Conservation (phyloP, 1,140 invertebrate species). For the Chelonus insularis region DNA sequence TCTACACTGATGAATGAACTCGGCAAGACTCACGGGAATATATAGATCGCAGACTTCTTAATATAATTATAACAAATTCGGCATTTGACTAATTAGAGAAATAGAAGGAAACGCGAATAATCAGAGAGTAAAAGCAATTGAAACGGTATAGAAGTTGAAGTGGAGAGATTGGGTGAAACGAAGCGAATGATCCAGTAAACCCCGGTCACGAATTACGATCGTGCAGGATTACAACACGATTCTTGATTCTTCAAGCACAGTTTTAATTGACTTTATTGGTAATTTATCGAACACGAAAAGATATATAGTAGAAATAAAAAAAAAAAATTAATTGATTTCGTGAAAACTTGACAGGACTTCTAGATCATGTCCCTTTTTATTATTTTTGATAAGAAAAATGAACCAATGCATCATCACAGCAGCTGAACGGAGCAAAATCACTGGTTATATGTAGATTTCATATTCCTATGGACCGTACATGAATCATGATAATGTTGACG, state of each 20-base stretch:
- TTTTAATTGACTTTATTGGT: slow-evolving; percentile 3
- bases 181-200: slow-evolving; percentile 12
- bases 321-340: no score
- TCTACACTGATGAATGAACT: slow-evolving; percentile 1
- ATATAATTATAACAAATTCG: no score
- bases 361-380: no score
- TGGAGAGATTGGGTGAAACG: slow-evolving; percentile 5
- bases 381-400: no score
- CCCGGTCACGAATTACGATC: slow-evolving; percentile 13
- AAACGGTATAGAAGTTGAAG: neutral
- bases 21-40: no score
- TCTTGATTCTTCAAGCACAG: neutral
- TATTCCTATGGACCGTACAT: slow-evolving; percentile 3
- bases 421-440: no score
- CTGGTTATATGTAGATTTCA: neutral
- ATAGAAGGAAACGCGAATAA: neutral
- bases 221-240: slow-evolving; percentile 13
- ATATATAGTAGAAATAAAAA: neutral
- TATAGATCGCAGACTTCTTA: no score
- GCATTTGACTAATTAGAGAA: neutral
- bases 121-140: neutral
- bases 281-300: neutral
- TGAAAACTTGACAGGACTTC: no score
- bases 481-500: slow-evolving; percentile 20
- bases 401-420: no score